A percentile compares a stretch with the other conserved stretches of the same genome.
Conservation (phyloP, 2,797 vertebrate genomes). For the Spinus pinus region DNA sequence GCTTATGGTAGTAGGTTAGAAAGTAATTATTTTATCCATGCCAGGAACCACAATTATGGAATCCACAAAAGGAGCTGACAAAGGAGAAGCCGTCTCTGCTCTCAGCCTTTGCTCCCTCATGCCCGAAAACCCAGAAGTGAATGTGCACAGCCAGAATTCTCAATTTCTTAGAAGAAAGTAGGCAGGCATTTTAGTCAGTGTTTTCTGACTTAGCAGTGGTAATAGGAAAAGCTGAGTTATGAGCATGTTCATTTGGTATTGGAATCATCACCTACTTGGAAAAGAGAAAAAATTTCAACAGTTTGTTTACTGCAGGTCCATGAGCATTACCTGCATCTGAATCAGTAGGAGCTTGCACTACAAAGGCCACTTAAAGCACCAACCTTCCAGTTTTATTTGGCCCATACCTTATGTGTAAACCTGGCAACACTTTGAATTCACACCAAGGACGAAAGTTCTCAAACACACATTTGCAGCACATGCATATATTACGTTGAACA, state of each 20-base stretch:
- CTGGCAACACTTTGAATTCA: background rate
- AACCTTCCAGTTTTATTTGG: background rate
- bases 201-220: conserved; percentile 23
- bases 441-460: background rate
- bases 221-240: conserved; percentile 13
- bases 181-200: conserved; percentile 11
- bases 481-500: background rate
- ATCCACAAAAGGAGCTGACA: conserved; percentile 56
- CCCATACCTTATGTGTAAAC: background rate
- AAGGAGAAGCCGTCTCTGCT: conserved; percentile 31
- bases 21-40: conserved; percentile 39
- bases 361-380: background rate
- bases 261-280: background rate
- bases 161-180: conserved; percentile 42
- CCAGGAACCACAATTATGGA: conserved; percentile 49
- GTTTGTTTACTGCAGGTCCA: background rate
- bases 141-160: conserved; percentile 19
- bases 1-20: conserved; percentile 17
- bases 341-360: background rate
- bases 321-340: background rate
- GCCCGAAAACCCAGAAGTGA: conserved; percentile 9
- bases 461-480: background rate
- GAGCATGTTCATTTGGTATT: background rate
- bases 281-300: background rate
- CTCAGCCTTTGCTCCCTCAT: conserved; percentile 43